phyloP scores from a whole-genome alignment of 2,113 vertebrate species.

The Cryptomyrus ogoouensis region DNA sequence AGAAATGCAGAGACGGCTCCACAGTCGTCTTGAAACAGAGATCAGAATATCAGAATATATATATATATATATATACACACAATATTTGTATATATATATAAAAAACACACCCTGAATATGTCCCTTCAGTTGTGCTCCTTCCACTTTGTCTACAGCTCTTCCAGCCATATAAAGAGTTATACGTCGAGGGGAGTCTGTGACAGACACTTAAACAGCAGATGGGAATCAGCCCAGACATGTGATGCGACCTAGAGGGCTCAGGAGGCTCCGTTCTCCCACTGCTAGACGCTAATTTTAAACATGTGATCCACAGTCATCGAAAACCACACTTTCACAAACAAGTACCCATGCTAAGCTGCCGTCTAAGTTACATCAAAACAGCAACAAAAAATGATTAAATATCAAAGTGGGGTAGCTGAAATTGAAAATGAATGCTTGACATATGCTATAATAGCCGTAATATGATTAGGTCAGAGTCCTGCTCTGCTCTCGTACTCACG shows the following conservation, averaged over 20 bases:
- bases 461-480: slow-evolving; percentile 66
- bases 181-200: slow-evolving; percentile 56
- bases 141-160: slow-evolving; percentile 32
- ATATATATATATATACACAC: no score
- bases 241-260: slow-evolving; percentile 55
- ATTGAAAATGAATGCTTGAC: slow-evolving; percentile 74
- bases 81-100: no score
- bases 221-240: slow-evolving; percentile 57
- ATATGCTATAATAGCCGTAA: slow-evolving; percentile 70
- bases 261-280: slow-evolving; percentile 32
- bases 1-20: background rate
- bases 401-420: slow-evolving; percentile 57
- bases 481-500: slow-evolving; percentile 50
- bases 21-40: background rate
- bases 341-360: slow-evolving; percentile 39
- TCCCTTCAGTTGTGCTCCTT: background rate
- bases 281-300: slow-evolving; percentile 57
- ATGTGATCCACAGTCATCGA: slow-evolving; percentile 45
- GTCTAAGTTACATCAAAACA: slow-evolving; percentile 62
- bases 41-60: background rate
- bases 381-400: slow-evolving; percentile 45
- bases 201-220: slow-evolving; percentile 54
- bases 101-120: background rate
- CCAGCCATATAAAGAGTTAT: slow-evolving; percentile 47
- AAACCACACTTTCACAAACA: slow-evolving; percentile 27